phyloP scores from a whole-genome alignment of 2,113 vertebrate genomes.

The Ptilorrhoa leucosticta region DNA sequence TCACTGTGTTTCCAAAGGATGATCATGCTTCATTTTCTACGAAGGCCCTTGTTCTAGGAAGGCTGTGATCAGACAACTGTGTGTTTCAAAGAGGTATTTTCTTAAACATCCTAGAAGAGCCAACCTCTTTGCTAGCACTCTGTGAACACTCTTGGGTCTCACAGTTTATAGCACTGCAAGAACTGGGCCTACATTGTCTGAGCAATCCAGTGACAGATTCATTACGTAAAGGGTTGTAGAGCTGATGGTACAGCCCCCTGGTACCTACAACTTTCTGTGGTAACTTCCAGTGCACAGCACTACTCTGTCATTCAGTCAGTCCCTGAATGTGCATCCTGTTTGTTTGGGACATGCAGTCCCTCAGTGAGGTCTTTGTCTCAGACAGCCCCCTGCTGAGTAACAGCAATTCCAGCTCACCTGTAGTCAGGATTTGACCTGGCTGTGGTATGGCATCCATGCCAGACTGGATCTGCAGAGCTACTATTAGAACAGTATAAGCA shows the following conservation, averaged over 20 bases:
- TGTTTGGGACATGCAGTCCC: background rate
- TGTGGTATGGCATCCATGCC: background rate
- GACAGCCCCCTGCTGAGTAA: background rate
- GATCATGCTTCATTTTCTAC: background rate
- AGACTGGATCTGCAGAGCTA: background rate
- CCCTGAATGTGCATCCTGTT: background rate
- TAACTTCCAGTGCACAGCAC: background rate
- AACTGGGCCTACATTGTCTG: background rate
- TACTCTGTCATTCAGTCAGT: background rate
- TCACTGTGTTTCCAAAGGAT: slow-evolving; percentile 17
- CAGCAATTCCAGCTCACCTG: background rate
- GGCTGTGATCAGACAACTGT: background rate
- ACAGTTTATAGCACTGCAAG: background rate
- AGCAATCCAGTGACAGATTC: background rate
- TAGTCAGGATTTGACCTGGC: background rate
- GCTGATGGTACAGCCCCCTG: background rate
- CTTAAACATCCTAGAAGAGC: background rate
- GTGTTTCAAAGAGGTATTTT: background rate
- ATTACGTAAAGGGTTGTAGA: background rate
- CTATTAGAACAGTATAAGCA: background rate
- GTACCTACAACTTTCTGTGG: background rate
- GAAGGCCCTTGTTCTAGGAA: background rate
- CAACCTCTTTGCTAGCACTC: background rate
- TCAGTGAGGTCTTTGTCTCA: background rate
- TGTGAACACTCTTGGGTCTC: background rate